phyloP scores from a whole-genome alignment of 2,888 invertebrate genomes.

The Eupithecia dodoneata region DNA sequence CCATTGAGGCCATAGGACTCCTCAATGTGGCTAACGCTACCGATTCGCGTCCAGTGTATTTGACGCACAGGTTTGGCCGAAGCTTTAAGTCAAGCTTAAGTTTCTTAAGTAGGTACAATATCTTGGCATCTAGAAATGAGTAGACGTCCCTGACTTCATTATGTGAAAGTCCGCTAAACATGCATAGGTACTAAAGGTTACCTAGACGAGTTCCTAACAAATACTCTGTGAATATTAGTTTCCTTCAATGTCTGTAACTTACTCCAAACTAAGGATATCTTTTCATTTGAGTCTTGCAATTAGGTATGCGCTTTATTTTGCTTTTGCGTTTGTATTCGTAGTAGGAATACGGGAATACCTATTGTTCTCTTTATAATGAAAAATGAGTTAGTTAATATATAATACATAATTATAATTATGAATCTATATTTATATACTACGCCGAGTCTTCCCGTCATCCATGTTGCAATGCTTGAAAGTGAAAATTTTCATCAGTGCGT shows the following conservation, averaged over 20 bases:
- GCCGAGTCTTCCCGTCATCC: no score
- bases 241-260: conserved; percentile 43
- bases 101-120: neutral
- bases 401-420: no score
- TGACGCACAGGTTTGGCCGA: no score
- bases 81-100: no score
- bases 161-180: conserved; percentile 14
- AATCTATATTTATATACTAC: no score
- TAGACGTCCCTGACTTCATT: neutral
- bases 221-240: conserved; percentile 48
- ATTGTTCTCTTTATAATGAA: neutral
- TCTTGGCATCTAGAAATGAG: neutral
- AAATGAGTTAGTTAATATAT: neutral
- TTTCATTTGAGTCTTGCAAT: neutral
- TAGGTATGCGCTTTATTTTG: neutral
- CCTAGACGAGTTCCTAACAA: conserved; percentile 40
- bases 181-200: conserved; percentile 38
- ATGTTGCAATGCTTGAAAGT: no score
- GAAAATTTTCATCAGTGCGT: no score
- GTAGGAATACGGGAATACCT: no score
- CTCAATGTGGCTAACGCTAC: no score
- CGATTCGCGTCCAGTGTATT: no score
- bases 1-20: no score
- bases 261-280: conserved; percentile 6
- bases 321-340: neutral